Conservation (phyloP, 2,113 vertebrate genomes). For the Stegostoma tigrinum region DNA sequence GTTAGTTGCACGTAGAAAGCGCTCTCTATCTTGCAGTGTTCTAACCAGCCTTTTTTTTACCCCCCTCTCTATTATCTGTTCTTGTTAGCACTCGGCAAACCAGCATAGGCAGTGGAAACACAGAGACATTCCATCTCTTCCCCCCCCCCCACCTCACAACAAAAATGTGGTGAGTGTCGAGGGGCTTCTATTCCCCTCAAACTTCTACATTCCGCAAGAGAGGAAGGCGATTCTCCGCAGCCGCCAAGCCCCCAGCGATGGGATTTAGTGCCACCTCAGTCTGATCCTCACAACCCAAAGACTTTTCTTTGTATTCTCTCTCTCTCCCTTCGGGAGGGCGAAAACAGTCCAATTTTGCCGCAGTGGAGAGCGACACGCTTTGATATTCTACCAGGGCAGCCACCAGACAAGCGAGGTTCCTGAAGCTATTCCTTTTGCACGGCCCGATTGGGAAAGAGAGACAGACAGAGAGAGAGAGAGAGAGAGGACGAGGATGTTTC, state of each 20-base stretch:
- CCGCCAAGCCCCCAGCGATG: neutral
- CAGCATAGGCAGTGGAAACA: neutral
- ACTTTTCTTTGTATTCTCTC: neutral
- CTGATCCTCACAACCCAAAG: neutral
- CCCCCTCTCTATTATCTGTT: neutral
- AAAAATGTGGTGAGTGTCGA: neutral
- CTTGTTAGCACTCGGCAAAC: neutral
- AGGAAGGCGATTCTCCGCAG: neutral
- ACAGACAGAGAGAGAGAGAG: too few relatives aligned
- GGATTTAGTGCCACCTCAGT: neutral
- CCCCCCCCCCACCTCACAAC: neutral
- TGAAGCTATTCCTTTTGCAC: neutral
- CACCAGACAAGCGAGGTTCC: neutral
- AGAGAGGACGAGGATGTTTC: too few relatives aligned
- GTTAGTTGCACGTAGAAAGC: neutral
- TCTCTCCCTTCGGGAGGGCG: neutral
- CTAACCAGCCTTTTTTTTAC: neutral
- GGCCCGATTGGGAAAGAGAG: neutral
- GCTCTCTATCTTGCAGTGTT: neutral
- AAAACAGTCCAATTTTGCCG: neutral
- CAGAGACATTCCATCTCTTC: neutral
- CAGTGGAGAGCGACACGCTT: neutral
- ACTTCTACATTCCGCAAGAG: constrained; percentile 4
- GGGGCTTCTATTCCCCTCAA: neutral
- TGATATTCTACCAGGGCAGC: neutral